Evolutionary conservation across 2,797 vertebrate species (phyloP), one percentile per base, ranked within the genome.

Genomic region (Mico argentatus): DNA sequence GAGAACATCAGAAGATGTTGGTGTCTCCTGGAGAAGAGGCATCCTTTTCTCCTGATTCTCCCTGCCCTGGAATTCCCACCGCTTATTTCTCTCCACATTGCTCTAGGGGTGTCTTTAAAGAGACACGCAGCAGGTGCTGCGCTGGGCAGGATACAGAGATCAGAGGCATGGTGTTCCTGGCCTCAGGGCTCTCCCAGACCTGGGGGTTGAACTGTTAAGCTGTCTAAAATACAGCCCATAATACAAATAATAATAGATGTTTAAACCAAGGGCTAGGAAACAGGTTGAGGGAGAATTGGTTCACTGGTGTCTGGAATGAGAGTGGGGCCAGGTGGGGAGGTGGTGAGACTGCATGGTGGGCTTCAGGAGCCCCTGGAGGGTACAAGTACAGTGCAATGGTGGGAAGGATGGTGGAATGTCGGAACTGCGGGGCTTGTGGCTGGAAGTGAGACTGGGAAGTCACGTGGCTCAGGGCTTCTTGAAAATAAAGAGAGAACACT

Each of bases 291-390:
- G 20, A 85, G 61, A 89, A 70, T 24, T 36, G 70, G 5, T 36
- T 91, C 80, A 13, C 84, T 22, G 61, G 19, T 8, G 1, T 75
- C 41, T 48, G 59, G 59, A 33, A 17, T 14, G 36, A 33, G 88
- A 26, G 17, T 22, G 30, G 22, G 36, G 20, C 87, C 26, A 6
- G 36, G 72, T 4, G 17, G 26, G n/a, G 79, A 87, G 55, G 27
- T 46, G 33, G 55, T 50, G 4, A 14, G 2, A 7, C 11, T 1
- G 3, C 0, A 2, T 1, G 5, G 1, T 27, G 52, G 12, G 30
- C 50, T 70, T n/a, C 1, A 5, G 36, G 73, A 48, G 15, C 24
- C 26, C 57, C 48, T 26, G 22, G 39, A 75, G 2, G 10, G 57
- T 33, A 73, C 10, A 17, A 24, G 2, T 17, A 5, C 0, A 11